These are phyloP conservation scores for Gymnoscelis rufifasciata DNA, from an alignment of 2,888 invertebrate genomes.

Conservation along the genomic window DNA sequence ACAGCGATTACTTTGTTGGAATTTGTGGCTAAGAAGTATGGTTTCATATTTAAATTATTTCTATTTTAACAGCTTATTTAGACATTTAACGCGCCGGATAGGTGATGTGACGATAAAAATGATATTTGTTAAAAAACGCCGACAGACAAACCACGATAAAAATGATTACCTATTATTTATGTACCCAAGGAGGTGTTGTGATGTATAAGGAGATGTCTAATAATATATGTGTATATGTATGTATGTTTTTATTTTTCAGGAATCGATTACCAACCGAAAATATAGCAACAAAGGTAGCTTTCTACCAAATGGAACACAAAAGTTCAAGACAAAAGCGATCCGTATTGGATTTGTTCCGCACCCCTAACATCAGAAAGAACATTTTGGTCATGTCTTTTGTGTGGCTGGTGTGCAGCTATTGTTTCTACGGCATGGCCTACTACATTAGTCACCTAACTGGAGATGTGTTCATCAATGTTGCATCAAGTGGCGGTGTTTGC, in stretches of 20 bases:
- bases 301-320: constrained; percentile 43
- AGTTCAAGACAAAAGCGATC: constrained; percentile 43
- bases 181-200: too few species aligned
- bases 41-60: constrained; percentile 12
- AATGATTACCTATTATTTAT: too few species aligned
- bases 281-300: constrained; percentile 56
- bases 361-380: constrained; percentile 82
- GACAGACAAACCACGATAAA: too few species aligned
- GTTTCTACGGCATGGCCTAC: constrained; percentile 86
- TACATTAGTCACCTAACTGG: constrained; percentile 87
- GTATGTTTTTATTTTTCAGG: constrained; percentile 50
- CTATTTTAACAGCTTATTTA: too few species aligned
- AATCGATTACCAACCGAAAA: constrained; percentile 61
- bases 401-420: constrained; percentile 88
- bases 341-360: constrained; percentile 82
- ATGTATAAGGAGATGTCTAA: too few species aligned
- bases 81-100: too few species aligned
- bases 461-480: constrained; percentile 88
- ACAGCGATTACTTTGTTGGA: constrained; percentile 81
- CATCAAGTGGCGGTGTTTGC: constrained; percentile 83
- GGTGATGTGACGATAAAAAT: too few species aligned
- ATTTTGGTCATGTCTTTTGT: constrained; percentile 84
- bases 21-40: constrained; percentile 78
- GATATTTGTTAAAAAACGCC: too few species aligned
- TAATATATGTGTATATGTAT: too few species aligned